Evolutionary conservation across 2,888 invertebrate species (phyloP).

Genomic region (Dioctria linearis): DNA sequence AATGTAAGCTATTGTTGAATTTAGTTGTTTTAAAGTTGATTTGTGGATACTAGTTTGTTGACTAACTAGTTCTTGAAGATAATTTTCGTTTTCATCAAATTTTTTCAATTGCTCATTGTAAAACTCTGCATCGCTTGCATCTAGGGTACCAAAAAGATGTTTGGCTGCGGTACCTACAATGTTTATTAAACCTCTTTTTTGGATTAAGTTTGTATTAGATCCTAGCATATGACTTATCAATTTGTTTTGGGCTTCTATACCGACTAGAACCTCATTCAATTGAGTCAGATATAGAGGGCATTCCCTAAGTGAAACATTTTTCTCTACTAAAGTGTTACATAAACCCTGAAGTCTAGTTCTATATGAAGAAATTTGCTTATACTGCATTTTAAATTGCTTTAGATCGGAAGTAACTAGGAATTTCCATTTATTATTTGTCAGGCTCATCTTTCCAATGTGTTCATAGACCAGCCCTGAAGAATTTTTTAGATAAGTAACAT

Average conservation of each 20-base stretch:
- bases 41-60: too few relatives aligned
- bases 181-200: background rate
- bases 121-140: background rate
- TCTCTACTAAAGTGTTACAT: background rate
- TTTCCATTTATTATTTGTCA: too few relatives aligned
- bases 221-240: background rate
- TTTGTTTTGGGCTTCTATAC: background rate
- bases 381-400: background rate
- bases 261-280: background rate
- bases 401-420: background rate
- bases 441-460: background rate
- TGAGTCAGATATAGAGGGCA: background rate
- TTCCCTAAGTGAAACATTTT: background rate
- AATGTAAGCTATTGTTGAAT: too few relatives aligned
- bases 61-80: background rate
- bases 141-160: constrained; percentile 1
- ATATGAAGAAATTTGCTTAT: background rate
- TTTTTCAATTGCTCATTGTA: background rate
- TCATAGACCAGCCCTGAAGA: background rate
- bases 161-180: background rate
- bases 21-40: too few relatives aligned
- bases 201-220: background rate
- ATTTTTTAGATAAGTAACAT: background rate
- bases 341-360: background rate
- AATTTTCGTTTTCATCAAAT: background rate